phyloP scores from a whole-genome alignment of 1,140 invertebrate species.

The Drosophila seguyi region DNA sequence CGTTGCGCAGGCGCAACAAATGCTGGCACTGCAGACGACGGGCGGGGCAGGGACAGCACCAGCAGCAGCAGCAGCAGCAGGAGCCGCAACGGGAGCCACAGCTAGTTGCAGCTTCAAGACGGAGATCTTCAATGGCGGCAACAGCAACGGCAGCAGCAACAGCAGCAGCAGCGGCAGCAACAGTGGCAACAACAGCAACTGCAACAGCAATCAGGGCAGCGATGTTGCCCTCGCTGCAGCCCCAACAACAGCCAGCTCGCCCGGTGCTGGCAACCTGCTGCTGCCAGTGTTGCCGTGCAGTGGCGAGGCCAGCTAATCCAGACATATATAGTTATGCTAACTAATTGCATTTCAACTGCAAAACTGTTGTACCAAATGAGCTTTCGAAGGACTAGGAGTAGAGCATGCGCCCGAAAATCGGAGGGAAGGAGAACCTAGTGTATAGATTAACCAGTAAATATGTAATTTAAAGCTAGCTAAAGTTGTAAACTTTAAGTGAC shows the following conservation, averaged over 20 bases:
- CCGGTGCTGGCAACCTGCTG: conserved; percentile 59
- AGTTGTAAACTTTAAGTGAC: conserved; percentile 67
- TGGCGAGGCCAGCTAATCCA: conserved; percentile 58
- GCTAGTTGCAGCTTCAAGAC: conserved; percentile 46
- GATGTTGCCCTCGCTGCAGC: conserved; percentile 46
- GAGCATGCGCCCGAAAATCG: conserved; percentile 17
- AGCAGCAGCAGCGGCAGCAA: conserved; percentile 31
- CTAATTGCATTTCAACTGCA: conserved; percentile 77
- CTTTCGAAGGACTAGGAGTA: conserved; percentile 52
- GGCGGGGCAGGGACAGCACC: conserved; percentile 43
- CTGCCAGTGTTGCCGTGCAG: conserved; percentile 67
- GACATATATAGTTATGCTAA: conserved; percentile 42
- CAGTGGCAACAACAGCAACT: conserved; percentile 49
- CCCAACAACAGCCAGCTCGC: conserved; percentile 29
- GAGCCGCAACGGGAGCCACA: conserved; percentile 25
- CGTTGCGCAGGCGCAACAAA: conserved; percentile 78
- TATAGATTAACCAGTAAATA: conserved; percentile 39
- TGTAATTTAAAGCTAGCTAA: conserved; percentile 65
- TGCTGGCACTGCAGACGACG: conserved; percentile 73
- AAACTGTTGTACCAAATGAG: conserved; percentile 78
- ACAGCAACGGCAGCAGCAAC: conserved; percentile 37
- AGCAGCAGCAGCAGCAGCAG: conserved; percentile 16
- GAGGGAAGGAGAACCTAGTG: conserved; percentile 11
- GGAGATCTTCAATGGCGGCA: conserved; percentile 41
- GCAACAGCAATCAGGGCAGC: conserved; percentile 63